Evolutionary conservation across 2,888 invertebrate genomes (phyloP), one percentile per base, ranked within the genome.

Genomic region (Eupithecia tripunctaria): DNA sequence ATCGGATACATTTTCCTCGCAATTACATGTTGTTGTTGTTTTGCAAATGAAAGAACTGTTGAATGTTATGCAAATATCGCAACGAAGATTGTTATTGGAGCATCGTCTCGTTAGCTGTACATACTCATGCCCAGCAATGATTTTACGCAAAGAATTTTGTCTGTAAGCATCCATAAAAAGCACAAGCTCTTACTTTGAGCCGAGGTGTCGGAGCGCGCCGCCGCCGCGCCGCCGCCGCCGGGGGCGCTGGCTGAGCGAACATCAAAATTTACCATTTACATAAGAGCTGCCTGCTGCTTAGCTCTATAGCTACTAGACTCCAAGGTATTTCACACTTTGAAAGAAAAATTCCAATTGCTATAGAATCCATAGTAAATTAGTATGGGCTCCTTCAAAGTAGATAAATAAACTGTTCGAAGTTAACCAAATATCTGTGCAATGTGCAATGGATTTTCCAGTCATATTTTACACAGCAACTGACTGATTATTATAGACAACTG

Each of bases 161-260:
- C 6, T 18, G 25, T 47, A 47, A 62, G 64, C 71, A 60, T 71
- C 63, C 41, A 47, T 62, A 36, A 59, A 71, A 36, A 41, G 41
- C 66, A 69, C 25, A 75, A 79, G 82, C 82, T 82, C 72, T 86
- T 83, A 83, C 79, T 82, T 80, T 78, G 76, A 80, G 79, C 73
- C 71, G 80, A 87, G 85, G 86, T 86, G 86, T 85, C 85, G 78
- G 79, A 73, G 81, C 82, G 77, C 79, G 80, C 79, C 78, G 68
- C 71, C 21, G 7, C n/a, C n/a, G n/a, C n/a, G 18, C 3, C 3
- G 29, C 3, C 29, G 29, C 29, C 43, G 18, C 43, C 8, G 64
- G 66, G 67, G 41, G 67, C 64, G 62, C 66, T 62, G 66, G 47
- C 32, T 56, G 67, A 71, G 69, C 63, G 64, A 71, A 70, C 71